These are phyloP conservation scores for Strigops habroptila DNA, from an alignment of 2,113 vertebrate genomes.

Conservation along the genomic window DNA sequence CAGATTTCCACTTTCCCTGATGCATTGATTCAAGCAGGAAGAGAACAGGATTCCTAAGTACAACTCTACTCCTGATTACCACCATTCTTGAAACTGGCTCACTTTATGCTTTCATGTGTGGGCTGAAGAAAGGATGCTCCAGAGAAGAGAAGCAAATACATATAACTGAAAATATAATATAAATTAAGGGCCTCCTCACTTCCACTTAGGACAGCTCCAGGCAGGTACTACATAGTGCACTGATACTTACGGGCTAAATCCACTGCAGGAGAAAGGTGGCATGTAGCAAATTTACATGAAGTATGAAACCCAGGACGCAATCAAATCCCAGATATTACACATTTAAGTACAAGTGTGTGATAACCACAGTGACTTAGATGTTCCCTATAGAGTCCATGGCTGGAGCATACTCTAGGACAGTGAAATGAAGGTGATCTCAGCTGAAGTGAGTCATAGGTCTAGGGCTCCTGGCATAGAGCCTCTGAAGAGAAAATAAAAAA, in stretches of 20 bases:
- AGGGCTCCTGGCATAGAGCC: rapidly evolving
- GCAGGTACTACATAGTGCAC: neutral
- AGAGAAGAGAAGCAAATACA: neutral
- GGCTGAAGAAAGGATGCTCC: neutral
- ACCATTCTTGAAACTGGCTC: neutral
- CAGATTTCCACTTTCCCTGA: neutral
- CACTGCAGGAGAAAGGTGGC: neutral
- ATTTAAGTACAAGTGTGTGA: neutral
- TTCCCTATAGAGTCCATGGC: neutral
- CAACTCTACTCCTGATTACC: neutral
- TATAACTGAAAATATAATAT: neutral
- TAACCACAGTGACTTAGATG: neutral
- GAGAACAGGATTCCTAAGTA: neutral
- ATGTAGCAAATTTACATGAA: neutral
- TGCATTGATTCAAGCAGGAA: neutral
- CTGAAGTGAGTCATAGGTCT: neutral
- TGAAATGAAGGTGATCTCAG: neutral
- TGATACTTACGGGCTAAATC: neutral
- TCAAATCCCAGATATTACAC: neutral
- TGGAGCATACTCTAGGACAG: neutral
- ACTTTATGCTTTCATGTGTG: neutral
- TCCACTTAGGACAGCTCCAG: neutral
- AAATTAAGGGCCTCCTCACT: neutral
- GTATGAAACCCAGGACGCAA: neutral
- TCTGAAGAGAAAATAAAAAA: neutral